Evolutionary conservation across 2,888 invertebrate species (phyloP), one percentile per base, ranked within the genome.

Genomic region (Calliopum simillimum): DNA sequence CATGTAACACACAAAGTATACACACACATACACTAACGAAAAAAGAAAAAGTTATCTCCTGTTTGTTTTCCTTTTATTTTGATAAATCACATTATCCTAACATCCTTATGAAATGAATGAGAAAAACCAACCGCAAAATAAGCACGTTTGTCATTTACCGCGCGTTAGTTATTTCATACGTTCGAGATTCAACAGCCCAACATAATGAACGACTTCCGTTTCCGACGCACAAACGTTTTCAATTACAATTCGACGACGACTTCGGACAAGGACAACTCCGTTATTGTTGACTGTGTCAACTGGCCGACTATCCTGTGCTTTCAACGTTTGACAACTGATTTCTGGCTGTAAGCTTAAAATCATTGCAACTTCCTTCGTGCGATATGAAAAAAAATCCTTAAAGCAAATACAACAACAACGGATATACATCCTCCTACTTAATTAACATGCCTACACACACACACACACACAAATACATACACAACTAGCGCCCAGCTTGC

Each of bases 221-320:
- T 53, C 2, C 53, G 53, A 14, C 23, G 53, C 43, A 12, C 6
- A n/a, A 25, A 5, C 43, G 19, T 11, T 13, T 43, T 41, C 41
- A 41, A 59, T 21, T 41, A 44, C 21, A 47, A 47, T 8, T 23
- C 62, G 46, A 66, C 55, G 13, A 55, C 46, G 55, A 55, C 33
- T 4, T 25, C 19, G 33, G 33, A 25, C 51, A 51, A 55, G 13
- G 44, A 55, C 3, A 5, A 61, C 23, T 14, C 13, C 44, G 13
- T 13, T 46, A 46, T 23, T 21, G 25, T 25, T 23, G 23, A 46
- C 43, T 46, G 21, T 41, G 47, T n/a, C 23, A 55, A 25, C 53
- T 25, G 41, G 44, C 43, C 41, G 46, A 61, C 55, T 69, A n/a
- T 25, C 19, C 63, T 47, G 61, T 47, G 46, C 69, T 58, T 51